Evolutionary conservation across 2,113 vertebrate genomes (phyloP).

Genomic region (Syrmaticus mikado): DNA sequence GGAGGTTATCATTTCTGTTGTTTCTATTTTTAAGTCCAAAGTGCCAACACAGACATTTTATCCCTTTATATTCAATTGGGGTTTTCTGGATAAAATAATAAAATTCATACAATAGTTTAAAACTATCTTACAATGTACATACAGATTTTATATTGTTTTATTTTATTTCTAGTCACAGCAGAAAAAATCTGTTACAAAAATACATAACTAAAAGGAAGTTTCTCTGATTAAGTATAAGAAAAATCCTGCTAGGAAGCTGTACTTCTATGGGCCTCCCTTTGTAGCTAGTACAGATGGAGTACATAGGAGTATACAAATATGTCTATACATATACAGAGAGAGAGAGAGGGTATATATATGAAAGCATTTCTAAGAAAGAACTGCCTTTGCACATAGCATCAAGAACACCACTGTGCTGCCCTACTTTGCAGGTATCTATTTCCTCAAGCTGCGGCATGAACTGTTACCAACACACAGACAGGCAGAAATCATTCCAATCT

Average conservation of each 20-base stretch:
- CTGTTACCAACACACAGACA: background rate
- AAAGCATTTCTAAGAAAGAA: background rate
- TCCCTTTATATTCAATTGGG: background rate
- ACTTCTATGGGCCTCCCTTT: background rate
- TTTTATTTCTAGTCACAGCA: background rate
- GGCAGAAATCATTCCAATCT: background rate
- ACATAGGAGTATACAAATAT: too few relatives aligned
- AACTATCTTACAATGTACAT: background rate
- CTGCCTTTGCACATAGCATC: background rate
- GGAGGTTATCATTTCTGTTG: background rate
- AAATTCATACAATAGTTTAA: background rate
- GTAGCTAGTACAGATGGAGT: background rate
- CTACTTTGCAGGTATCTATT: background rate
- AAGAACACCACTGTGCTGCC: background rate
- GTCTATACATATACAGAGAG: too few relatives aligned
- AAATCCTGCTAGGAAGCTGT: background rate
- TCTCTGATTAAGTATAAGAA: background rate
- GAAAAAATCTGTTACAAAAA: background rate
- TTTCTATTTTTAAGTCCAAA: background rate
- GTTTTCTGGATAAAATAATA: background rate
- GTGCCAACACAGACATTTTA: background rate
- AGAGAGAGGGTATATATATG: too few relatives aligned
- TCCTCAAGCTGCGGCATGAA: background rate
- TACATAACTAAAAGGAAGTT: background rate
- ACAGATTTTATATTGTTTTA: background rate